phyloP scores from a whole-genome alignment of 2,113 vertebrate genomes.

The Gymnorhina tibicen region DNA sequence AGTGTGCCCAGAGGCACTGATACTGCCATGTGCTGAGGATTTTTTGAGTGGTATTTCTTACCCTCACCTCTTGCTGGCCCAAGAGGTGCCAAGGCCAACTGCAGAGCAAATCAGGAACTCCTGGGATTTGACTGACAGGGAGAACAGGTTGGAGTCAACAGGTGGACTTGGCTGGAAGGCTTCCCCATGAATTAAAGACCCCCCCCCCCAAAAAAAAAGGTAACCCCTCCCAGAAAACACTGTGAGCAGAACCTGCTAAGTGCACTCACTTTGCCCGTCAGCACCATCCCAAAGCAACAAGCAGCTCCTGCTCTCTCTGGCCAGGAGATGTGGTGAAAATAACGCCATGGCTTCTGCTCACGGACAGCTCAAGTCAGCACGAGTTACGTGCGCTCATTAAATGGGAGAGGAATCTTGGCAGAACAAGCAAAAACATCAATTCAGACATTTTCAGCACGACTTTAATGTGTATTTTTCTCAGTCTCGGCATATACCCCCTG shows the following conservation, averaged over 20 bases:
- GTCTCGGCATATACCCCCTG: background rate
- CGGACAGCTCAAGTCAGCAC: background rate
- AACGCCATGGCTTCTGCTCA: background rate
- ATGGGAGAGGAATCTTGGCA: background rate
- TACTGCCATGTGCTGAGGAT: background rate
- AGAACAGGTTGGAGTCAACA: background rate
- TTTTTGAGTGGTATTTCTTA: background rate
- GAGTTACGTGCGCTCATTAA: background rate
- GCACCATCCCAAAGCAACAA: background rate
- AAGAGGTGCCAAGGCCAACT: background rate
- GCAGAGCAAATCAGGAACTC: background rate
- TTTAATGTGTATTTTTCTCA: slow-evolving; percentile 1
- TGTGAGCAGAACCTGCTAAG: background rate
- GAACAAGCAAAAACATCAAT: background rate
- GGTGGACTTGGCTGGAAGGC: background rate
- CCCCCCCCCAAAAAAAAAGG: background rate
- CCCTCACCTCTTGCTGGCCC: background rate
- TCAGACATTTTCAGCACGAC: background rate
- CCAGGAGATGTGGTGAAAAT: background rate
- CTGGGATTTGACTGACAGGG: background rate
- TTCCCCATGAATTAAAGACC: background rate
- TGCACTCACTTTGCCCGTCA: background rate
- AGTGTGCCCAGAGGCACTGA: background rate
- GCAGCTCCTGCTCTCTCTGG: background rate
- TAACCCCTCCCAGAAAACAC: background rate